Base-by-base conservation (phyloP, 2,113 vertebrate species). In the Crotalus helleri region DNA sequence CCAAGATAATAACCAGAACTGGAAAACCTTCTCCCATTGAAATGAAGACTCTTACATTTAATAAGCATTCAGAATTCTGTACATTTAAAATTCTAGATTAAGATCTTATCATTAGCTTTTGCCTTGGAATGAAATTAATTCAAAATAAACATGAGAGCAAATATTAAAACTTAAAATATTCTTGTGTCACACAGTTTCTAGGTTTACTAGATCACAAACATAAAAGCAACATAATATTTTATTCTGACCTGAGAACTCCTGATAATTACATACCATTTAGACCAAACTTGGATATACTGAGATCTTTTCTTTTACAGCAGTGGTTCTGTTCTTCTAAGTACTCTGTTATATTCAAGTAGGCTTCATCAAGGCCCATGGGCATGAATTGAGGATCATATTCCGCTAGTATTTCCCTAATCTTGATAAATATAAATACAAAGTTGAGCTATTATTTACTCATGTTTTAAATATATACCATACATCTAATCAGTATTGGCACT, bases 331-430 rank as follows among this genome's bases (percentile, higher is more conserved):
- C 97, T 51, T 98, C 96, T 96, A 99, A 96, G 95, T 99, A 98
- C 13, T 98, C 97, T 95, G 98, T 99, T 96, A 99, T 98, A 94
- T 99, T 99, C 97, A 99, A 96, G 97, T 99, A 99, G 57, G 99
- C 99, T 97, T 99, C 99, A 96, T 99, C 99, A 95, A 99, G 98
- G 95, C 99, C 99, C 98, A 99, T 3, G 85, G 99, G 97, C 97
- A 99, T 97, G 97, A 99, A 99, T 94, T 98, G 96, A 54, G 98
- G 98, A 97, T 99, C 99, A 96, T 99, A 99, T 90, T 99, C 98
- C 10, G 98, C 96, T 96, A 99, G 97, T 96, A 99, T 98, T 96
- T 98, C 97, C 92, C 98, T 98, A 94, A 99, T 98, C 99, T 99
- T 95, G 92, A 95, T 54, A 96, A 97, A 95, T 4, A 97, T 10